Conservation (phyloP, 2,888 invertebrate genomes). For the Orgyia antiqua region DNA sequence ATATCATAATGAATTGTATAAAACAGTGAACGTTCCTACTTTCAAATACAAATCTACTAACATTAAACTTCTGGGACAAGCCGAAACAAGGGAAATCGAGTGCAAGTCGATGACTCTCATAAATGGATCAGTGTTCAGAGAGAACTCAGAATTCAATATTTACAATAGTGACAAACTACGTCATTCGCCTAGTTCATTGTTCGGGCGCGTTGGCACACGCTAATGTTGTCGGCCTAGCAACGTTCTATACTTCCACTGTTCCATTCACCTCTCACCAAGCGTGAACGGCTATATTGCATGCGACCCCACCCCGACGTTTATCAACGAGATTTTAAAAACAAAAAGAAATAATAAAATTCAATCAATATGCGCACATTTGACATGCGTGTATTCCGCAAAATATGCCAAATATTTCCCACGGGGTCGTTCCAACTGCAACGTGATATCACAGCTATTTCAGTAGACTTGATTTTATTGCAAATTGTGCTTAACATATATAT, state of each 20-base stretch:
- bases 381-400: slow-evolving; percentile 10
- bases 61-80: no score
- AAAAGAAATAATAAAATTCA: slow-evolving; percentile 10
- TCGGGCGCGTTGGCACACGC: slow-evolving; percentile 67
- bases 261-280: slow-evolving; percentile 76
- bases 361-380: slow-evolving; percentile 9
- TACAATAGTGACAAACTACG: slow-evolving; percentile 46
- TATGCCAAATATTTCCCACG: slow-evolving; percentile 26
- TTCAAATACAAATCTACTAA: no score
- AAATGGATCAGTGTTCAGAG: slow-evolving; percentile 13
- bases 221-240: slow-evolving; percentile 70
- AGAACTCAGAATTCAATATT: slow-evolving; percentile 24
- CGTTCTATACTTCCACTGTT: slow-evolving; percentile 54
- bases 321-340: slow-evolving; percentile 16
- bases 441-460: slow-evolving; percentile 39
- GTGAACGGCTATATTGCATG: slow-evolving; percentile 57
- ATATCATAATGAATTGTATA: no score
- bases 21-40: no score
- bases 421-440: slow-evolving; percentile 27
- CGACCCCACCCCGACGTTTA: slow-evolving; percentile 29
- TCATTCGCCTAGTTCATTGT: slow-evolving; percentile 71
- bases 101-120: slow-evolving; percentile 18
- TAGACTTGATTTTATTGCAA: slow-evolving; percentile 29
- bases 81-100: slow-evolving; percentile 9
- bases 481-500: slow-evolving; percentile 21